Evolutionary conservation across 2,113 vertebrate species (phyloP), one percentile per base, ranked within the genome.

Genomic region (Anas platyrhynchos): DNA sequence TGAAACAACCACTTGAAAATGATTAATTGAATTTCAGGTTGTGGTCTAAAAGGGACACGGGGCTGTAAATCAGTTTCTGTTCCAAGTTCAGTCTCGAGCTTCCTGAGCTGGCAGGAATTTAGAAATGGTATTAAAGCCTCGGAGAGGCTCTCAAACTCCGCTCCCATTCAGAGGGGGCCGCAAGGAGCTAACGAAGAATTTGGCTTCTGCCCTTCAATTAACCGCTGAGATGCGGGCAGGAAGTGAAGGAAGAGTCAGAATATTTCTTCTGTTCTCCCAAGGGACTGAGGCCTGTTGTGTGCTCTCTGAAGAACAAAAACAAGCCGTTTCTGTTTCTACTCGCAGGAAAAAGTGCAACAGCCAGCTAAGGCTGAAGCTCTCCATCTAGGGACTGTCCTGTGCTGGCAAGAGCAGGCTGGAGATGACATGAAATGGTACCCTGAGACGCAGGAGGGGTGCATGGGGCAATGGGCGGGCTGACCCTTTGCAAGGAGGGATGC

Each of bases 391-490:
- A 25, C 31, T 75, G 27, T 76, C 69, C 34, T 75, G 43, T 1
- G 0, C n/a, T 46, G 41, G 50, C 27, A 68, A 41, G 62, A 69
- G 62, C 52, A n/a, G 41, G 32, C 43, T 58, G 78, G 58, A 76
- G 44, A 20, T 89, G 52, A 36, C 16, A 5, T 83, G 52, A 38
- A 54, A 7, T 10, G 36, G 52, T 31, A 36, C 12, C 84, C 36
- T 34, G 32, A 14, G 15, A 9, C 9, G 16, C 27, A 25, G 62
- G 11, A 41, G 23, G 36, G 25, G 14, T 36, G 46, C 44, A 4
- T 15, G 1, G 15, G 36, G 36, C 14, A 77, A 43, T n/a, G 81
- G 52, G 41, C 43, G 55, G 0, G 0, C 6, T 18, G 7, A 44
- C 31, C 2, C 25, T 77, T 75, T 0, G 1, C 1, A 4, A 54